These are phyloP conservation scores for Galendromus occidentalis DNA, from an alignment of 1,140 invertebrate genomes.

Conservation along the genomic window DNA sequence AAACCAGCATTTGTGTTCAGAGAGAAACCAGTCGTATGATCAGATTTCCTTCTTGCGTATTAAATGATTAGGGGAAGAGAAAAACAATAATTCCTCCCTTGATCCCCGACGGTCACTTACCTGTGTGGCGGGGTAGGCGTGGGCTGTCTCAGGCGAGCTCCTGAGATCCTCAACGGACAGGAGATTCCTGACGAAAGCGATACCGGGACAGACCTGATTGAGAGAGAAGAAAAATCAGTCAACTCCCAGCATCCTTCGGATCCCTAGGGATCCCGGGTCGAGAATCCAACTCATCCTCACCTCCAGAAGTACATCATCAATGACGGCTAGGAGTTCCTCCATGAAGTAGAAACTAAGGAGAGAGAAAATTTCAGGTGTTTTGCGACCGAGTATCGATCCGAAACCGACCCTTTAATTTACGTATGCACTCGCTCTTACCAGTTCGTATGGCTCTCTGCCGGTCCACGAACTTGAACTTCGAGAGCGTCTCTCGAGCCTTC, in stretches of 20 bases:
- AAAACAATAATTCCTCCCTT: not conserved
- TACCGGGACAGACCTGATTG: conserved; percentile 25
- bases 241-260: not conserved
- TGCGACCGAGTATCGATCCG: no score
- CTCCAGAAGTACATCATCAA: conserved; percentile 36
- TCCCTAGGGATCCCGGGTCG: not conserved
- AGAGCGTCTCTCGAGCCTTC: conserved; percentile 42
- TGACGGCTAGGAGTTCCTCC: conserved; percentile 47
- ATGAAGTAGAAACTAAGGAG: conserved; percentile 42
- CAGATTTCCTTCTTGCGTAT: no score
- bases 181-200: conserved; percentile 25
- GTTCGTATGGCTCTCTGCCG: conserved; percentile 34
- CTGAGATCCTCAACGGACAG: conserved; percentile 23
- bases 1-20: no score
- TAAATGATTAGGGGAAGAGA: no score
- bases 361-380: no score
- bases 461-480: conserved; percentile 52
- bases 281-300: conserved; percentile 9
- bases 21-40: no score
- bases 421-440: conserved; percentile 26
- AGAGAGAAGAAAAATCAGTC: conserved; percentile 1
- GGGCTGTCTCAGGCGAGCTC: conserved; percentile 19
- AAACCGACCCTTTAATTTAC: no score
- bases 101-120: not conserved
- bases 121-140: conserved; percentile 15